phyloP scores from a whole-genome alignment of 2,888 invertebrate species.

The Aethes cnicana region DNA sequence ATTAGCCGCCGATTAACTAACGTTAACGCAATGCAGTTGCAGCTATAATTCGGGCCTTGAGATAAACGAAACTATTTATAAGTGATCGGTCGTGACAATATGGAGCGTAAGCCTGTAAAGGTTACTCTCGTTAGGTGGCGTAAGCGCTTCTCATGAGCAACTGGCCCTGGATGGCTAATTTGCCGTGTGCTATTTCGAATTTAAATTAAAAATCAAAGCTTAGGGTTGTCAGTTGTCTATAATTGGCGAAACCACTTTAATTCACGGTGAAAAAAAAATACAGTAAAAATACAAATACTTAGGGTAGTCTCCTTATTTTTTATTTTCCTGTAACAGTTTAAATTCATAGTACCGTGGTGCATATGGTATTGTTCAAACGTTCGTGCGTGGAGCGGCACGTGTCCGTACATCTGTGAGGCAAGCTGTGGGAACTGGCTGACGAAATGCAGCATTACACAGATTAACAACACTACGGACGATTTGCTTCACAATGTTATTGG shows the following conservation, averaged over 20 bases:
- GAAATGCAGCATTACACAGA: conserved; percentile 45
- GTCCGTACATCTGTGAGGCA: conserved; percentile 49
- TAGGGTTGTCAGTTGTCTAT: conserved; percentile 1
- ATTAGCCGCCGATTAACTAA: conserved; percentile 28
- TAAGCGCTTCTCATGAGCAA: conserved; percentile 60
- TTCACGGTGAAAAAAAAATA: conserved; percentile 8
- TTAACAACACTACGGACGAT: conserved; percentile 17
- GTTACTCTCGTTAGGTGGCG: conserved; percentile 79
- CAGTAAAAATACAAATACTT: no score
- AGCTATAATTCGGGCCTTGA: conserved; percentile 51
- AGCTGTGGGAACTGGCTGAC: conserved; percentile 66
- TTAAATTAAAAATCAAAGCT: conserved; percentile 1
- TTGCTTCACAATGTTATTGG: conserved; percentile 21
- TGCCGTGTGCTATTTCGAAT: background rate
- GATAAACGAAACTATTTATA: conserved; percentile 70
- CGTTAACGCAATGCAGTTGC: conserved; percentile 47
- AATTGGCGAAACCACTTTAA: background rate
- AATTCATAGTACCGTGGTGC: conserved; percentile 6
- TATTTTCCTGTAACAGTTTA: conserved; percentile 1
- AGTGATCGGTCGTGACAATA: conserved; percentile 75
- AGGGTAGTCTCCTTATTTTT: no score
- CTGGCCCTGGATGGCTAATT: conserved; percentile 39
- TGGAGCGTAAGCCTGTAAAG: conserved; percentile 69
- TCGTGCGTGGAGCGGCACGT: conserved; percentile 48
- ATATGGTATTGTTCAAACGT: conserved; percentile 28